A percentile compares a stretch with the other conserved stretches of the same genome.
phyloP scores from a whole-genome alignment of 1,140 invertebrate genomes.

The Macrotrachela quadricornifera region DNA sequence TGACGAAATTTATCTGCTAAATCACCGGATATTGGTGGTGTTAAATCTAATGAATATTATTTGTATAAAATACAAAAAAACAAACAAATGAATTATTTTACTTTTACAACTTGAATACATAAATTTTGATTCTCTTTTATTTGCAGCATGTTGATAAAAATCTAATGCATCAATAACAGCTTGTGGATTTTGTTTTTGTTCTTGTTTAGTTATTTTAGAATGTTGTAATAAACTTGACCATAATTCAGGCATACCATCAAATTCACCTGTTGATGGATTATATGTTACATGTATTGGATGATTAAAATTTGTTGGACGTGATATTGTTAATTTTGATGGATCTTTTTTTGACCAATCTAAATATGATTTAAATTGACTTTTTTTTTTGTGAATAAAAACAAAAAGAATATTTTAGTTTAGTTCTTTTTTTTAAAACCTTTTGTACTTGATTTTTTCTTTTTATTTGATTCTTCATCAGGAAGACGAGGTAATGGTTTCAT shows the following conservation, averaged over 20 bases:
- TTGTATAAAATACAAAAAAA: no score
- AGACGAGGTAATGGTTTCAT: no score
- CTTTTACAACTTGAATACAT: slow-evolving; percentile 10
- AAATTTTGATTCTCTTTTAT: slow-evolving; percentile 2
- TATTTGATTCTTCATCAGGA: no score
- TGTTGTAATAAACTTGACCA: slow-evolving; percentile 82
- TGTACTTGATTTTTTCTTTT: no score
- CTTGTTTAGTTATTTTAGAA: slow-evolving; percentile 93
- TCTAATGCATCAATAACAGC: slow-evolving; percentile 80
- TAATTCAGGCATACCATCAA: slow-evolving; percentile 82
- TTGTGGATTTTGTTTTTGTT: slow-evolving; percentile 97
- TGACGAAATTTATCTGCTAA: no score
- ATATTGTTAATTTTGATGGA: slow-evolving; percentile 83
- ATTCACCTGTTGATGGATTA: slow-evolving; percentile 88
- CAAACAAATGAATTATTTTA: background rate
- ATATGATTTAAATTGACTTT: no score
- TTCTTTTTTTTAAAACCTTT: no score
- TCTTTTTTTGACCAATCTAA: no score
- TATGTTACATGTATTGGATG: slow-evolving; percentile 76
- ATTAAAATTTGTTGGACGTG: slow-evolving; percentile 94
- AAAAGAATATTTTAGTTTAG: no score
- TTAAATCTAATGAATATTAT: no score
- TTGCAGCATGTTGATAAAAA: slow-evolving; percentile 4
- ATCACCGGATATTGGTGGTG: no score
- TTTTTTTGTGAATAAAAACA: no score